Percentiles rank a stretch among this genome's conserved stretches.
These are phyloP conservation scores for Phengaris alcon DNA, from an alignment of 2,888 invertebrate species.

Conservation along the genomic window DNA sequence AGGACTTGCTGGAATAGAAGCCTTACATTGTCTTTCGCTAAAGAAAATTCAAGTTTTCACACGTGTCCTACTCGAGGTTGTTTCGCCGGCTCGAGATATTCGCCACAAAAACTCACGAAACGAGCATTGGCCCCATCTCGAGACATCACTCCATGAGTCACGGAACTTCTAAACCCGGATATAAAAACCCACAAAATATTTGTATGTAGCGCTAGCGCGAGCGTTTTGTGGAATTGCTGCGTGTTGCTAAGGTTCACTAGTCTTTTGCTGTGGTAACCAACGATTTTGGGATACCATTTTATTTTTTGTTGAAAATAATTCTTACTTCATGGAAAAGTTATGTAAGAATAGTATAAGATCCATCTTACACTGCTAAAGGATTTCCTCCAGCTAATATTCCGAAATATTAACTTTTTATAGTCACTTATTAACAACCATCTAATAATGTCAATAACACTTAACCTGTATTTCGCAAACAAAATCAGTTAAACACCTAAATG, in stretches of 20 bases:
- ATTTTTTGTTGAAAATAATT: not conserved
- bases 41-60: not conserved
- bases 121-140: not conserved
- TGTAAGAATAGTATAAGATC: not conserved
- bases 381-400: not conserved
- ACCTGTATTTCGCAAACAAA: not conserved
- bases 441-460: conserved; percentile 1
- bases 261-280: not conserved
- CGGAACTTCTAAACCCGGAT: not conserved
- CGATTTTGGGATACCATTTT: not conserved
- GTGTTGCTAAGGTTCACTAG: not conserved
- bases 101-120: conserved; percentile 13
- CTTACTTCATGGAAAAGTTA: not conserved
- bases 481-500: not conserved
- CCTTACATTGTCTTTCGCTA: not conserved
- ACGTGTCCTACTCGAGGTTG: not conserved
- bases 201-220: not conserved
- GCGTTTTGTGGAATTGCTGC: not conserved
- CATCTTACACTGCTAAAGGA: not conserved
- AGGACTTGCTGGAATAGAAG: too few relatives aligned
- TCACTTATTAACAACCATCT: not conserved
- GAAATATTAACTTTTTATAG: not conserved
- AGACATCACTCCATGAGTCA: conserved; percentile 9
- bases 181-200: not conserved
- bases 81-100: not conserved